A percentile compares a stretch with the other conserved stretches of the same genome.
Conservation (phyloP, 1,140 invertebrate species). For the Streblospio benedicti region DNA sequence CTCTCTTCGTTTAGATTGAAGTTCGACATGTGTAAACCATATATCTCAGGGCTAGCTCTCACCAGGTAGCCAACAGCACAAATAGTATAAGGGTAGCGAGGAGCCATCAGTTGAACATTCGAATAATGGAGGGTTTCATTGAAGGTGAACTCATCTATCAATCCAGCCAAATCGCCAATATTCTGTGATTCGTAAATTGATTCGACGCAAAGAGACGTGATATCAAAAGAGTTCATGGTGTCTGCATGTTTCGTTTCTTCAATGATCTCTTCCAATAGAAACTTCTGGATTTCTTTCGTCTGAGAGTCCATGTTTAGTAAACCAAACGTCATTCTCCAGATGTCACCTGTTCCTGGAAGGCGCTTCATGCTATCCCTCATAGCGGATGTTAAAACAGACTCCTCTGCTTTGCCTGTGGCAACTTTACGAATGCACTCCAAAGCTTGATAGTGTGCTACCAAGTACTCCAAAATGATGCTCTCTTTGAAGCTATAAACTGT, state of each 20-base stretch:
- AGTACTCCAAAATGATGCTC: background rate
- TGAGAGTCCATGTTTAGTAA: background rate
- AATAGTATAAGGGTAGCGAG: slow-evolving; percentile 10
- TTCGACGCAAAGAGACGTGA: slow-evolving; percentile 12
- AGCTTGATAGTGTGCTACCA: slow-evolving; percentile 2
- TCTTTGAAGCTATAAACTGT: slow-evolving; percentile 4
- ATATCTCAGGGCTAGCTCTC: background rate
- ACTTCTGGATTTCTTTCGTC: background rate
- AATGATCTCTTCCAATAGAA: background rate
- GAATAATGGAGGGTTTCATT: slow-evolving; percentile 12
- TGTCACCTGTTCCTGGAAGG: slow-evolving; percentile 9
- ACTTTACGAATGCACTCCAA: slow-evolving; percentile 3
- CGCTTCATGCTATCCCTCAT: slow-evolving; percentile 4
- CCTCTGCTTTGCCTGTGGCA: background rate
- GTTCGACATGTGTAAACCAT: slow-evolving; percentile 12
- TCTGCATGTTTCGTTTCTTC: background rate
- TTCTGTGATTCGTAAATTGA: slow-evolving; percentile 10
- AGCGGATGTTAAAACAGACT: background rate
- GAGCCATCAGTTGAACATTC: background rate
- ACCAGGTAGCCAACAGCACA: slow-evolving; percentile 17
- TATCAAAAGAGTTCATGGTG: slow-evolving; percentile 1
- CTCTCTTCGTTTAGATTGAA: slow-evolving; percentile 3
- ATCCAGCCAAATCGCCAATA: background rate
- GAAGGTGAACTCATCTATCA: slow-evolving; percentile 13
- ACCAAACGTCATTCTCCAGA: slow-evolving; percentile 17